Conservation (phyloP, 2,797 vertebrate species). For the Odontamblyopus lacepedii region DNA sequence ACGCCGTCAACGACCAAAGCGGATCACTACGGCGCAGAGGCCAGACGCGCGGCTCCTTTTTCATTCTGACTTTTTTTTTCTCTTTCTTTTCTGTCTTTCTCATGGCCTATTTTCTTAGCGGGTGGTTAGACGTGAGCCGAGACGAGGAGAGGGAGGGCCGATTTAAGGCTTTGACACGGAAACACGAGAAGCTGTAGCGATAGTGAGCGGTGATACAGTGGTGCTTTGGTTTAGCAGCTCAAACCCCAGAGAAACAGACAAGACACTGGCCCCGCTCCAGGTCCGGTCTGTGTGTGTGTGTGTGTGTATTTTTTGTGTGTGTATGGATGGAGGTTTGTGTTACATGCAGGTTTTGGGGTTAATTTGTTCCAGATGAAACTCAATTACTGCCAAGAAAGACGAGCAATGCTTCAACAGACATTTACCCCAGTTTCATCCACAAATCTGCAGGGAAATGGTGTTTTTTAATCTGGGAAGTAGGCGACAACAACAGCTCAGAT, state of each 20-base stretch:
- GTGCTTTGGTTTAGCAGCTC: slow-evolving; percentile 2
- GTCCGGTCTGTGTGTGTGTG: slow-evolving; percentile 7
- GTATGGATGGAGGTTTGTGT: slow-evolving; percentile 33
- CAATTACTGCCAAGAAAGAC: slow-evolving; percentile 40
- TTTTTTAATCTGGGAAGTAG: no score
- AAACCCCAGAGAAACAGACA: neutral
- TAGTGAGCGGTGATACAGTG: slow-evolving; percentile 19
- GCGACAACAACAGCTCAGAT: neutral
- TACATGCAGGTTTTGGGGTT: slow-evolving; percentile 62
- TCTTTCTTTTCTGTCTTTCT: neutral
- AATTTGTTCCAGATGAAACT: slow-evolving; percentile 66
- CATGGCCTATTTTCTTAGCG: slow-evolving; percentile 51
- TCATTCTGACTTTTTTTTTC: neutral
- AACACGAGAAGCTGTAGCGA: slow-evolving; percentile 61
- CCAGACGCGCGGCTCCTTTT: slow-evolving; percentile 6
- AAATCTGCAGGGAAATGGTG: neutral
- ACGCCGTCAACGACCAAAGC: slow-evolving; percentile 39
- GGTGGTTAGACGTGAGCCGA: slow-evolving; percentile 44
- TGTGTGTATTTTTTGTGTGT: no score
- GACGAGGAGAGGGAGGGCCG: slow-evolving; percentile 21
- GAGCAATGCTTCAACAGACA: slow-evolving; percentile 31
- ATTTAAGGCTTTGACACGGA: slow-evolving; percentile 43
- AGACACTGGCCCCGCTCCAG: neutral
- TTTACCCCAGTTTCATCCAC: slow-evolving; percentile 33
- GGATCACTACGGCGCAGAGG: slow-evolving; percentile 37